phyloP scores from a whole-genome alignment of 1,140 invertebrate species.

The Diabrotica undecimpunctata region DNA sequence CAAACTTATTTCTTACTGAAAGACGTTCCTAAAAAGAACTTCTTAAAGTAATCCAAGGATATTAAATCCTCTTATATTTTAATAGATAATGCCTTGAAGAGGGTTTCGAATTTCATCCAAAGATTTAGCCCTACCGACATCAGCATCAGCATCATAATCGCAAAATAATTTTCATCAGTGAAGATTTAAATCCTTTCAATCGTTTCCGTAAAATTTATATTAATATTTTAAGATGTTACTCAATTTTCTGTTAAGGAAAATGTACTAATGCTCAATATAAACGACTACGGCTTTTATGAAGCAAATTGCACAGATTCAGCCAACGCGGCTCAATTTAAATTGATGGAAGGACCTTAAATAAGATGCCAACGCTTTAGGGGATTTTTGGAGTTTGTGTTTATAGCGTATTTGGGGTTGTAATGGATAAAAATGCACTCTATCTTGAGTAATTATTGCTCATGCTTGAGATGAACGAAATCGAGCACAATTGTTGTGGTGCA shows the following conservation, averaged over 20 bases:
- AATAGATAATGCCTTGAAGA: background rate
- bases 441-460: no score
- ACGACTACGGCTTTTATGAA: background rate
- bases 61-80: no score
- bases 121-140: background rate
- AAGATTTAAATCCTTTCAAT: conserved; percentile 3
- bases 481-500: no score
- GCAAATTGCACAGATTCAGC: background rate
- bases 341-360: conserved; percentile 1
- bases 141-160: background rate
- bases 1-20: no score
- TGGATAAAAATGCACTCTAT: no score
- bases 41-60: no score
- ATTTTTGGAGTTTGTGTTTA: background rate
- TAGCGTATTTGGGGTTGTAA: no score
- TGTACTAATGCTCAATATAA: background rate
- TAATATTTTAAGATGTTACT: conserved; percentile 1
- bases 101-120: background rate
- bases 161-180: background rate
- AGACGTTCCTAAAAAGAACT: no score
- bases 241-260: conserved; percentile 1
- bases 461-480: no score
- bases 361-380: background rate
- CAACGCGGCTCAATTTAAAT: conserved; percentile 5
- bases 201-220: conserved; percentile 1